Percentiles rank a stretch among this genome's conserved stretches.
These are phyloP conservation scores for Paelopatides confundens DNA, from an alignment of 53 echinoderm and acorn worm genomes.

Conservation along the genomic window DNA sequence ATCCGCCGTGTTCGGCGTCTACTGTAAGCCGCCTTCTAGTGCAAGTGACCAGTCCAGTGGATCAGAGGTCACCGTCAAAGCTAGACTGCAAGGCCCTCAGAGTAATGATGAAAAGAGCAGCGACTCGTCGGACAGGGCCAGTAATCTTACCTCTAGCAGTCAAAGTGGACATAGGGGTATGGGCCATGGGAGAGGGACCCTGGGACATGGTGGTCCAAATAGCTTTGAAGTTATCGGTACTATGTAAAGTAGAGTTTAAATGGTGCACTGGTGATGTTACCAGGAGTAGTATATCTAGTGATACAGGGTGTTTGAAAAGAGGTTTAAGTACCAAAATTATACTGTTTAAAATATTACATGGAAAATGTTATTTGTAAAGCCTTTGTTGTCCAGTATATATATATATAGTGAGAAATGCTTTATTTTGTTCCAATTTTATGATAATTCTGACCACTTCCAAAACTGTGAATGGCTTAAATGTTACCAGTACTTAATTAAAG, in stretches of 20 bases:
- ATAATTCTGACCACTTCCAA: too few relatives aligned
- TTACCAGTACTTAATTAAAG: too few relatives aligned
- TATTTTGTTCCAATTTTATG: too few relatives aligned
- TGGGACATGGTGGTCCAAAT: slow-evolving; percentile 66
- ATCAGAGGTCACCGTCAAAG: slow-evolving; percentile 85
- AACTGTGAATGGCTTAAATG: too few relatives aligned
- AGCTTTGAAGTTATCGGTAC: slow-evolving; percentile 92
- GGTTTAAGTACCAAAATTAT: not conserved
- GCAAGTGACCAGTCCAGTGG: slow-evolving; percentile 76
- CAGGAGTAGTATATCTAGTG: not conserved
- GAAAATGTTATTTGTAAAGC: too few relatives aligned
- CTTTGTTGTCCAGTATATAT: too few relatives aligned
- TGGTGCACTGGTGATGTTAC: not conserved
- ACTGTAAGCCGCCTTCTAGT: slow-evolving; percentile 67
- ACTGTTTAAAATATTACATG: too few relatives aligned
- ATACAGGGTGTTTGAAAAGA: not conserved
- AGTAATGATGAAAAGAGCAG: slow-evolving; percentile 63
- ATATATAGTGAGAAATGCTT: too few relatives aligned
- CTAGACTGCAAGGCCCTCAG: slow-evolving; percentile 64
- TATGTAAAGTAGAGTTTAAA: slow-evolving; percentile 43
- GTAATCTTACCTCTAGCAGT: slow-evolving; percentile 49
- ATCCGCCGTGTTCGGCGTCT: slow-evolving; percentile 50
- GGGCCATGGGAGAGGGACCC: slow-evolving; percentile 57
- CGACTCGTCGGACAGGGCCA: slow-evolving; percentile 77
- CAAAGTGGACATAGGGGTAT: slow-evolving; percentile 28